These are phyloP conservation scores for Coenonympha arcania DNA, from an alignment of 2,888 invertebrate genomes.

Conservation along the genomic window DNA sequence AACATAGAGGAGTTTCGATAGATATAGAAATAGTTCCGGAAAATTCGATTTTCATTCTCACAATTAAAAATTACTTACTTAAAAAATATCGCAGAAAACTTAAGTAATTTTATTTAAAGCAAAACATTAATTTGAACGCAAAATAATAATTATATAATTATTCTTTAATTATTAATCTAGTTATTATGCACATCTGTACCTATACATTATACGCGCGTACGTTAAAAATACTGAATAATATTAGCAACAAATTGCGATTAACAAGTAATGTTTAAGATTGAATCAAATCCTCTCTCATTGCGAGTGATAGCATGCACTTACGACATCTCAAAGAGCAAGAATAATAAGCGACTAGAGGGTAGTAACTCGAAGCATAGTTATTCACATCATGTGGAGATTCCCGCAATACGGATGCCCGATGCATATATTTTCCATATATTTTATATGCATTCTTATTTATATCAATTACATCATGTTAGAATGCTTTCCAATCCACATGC, in stretches of 20 bases:
- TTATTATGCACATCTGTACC: too few relatives aligned
- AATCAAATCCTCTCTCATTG: background rate
- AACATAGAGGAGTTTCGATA: constrained; percentile 27
- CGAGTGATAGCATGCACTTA: constrained; percentile 1
- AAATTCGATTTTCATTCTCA: background rate
- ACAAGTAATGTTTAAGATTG: background rate
- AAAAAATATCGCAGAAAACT: too few relatives aligned
- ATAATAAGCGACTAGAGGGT: background rate
- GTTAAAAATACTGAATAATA: too few relatives aligned
- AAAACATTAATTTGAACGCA: too few relatives aligned
- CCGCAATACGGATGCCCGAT: constrained; percentile 6
- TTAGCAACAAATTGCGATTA: too few relatives aligned
- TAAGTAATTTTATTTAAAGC: too few relatives aligned
- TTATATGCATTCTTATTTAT: constrained; percentile 10
- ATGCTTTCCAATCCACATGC: background rate
- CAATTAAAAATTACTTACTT: too few relatives aligned
- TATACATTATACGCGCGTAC: too few relatives aligned
- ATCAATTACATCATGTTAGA: constrained; percentile 5
- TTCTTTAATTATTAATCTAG: too few relatives aligned
- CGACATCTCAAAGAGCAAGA: background rate
- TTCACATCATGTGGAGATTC: constrained; percentile 5
- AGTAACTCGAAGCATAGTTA: too few relatives aligned
- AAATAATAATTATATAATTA: too few relatives aligned
- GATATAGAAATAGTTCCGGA: background rate
- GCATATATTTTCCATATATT: constrained; percentile 5